Base-by-base conservation (phyloP, 1,140 invertebrate genomes). In the Harlomillsia oculata region DNA sequence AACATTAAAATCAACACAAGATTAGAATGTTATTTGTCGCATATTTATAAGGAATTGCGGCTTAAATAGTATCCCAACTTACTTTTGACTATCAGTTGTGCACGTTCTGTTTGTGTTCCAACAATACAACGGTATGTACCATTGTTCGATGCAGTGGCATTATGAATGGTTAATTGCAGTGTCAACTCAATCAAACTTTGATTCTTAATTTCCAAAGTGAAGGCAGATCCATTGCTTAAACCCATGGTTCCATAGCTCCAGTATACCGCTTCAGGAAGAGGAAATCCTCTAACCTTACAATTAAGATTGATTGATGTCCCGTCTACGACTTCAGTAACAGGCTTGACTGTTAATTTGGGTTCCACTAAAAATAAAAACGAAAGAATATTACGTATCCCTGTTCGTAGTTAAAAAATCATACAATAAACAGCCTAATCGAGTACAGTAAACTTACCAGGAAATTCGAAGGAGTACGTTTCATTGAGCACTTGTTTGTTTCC, bases 1-100 rank as follows among this genome's bases (percentile, higher is more conserved):
- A n/a, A n/a, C n/a, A 34, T 20, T 21, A 53, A 82, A 75, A 1
- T 85, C 68, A 13, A 77, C 73, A 21, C 16, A 26, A 28, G n/a
- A n/a, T n/a, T n/a, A n/a, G n/a, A n/a, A n/a, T n/a, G n/a, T n/a
- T n/a, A n/a, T n/a, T n/a, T n/a, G n/a, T n/a, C n/a, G n/a, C n/a
- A n/a, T n/a, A n/a, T n/a, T n/a, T n/a, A n/a, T n/a, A n/a, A n/a
- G n/a, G n/a, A n/a, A n/a, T n/a, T n/a, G n/a, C n/a, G n/a, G n/a
- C n/a, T n/a, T n/a, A n/a, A n/a, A 53, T 29, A 8, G 28, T 13
- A 34, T 43, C 26, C 13, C 8, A n/a, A 45, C 53, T 48, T 48
- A 56, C 53, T 49, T 36, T 26, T 32, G 18, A 56, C 44, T 32
- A 21, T 34, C 14, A 56, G 21, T 9, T 48, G 25, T 0, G 50